Base-by-base conservation (phyloP, 2,113 vertebrate species). In the Crotalus helleri region DNA sequence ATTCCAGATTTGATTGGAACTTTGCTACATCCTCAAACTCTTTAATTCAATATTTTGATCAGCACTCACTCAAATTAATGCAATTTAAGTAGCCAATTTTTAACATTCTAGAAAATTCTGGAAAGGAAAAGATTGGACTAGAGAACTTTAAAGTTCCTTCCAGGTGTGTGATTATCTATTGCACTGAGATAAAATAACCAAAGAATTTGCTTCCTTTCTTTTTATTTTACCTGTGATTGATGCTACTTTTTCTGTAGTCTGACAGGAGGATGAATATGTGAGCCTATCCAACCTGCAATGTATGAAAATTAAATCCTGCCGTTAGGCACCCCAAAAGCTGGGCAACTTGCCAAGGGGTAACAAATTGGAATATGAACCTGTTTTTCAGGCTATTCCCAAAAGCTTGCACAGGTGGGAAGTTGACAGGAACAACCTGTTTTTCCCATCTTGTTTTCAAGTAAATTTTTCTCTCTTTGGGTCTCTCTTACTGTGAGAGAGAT, bases 231-330 rank as follows among this genome's bases (percentile, higher is more conserved):
- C 69, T 81, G 21, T 91, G 86, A 92, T 74, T 88, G 93, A 94
- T 53, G 7, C 57, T 92, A 10, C n/a, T 95, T 96, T 94, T 59
- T 90, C 10, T 91, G 39, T 19, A 81, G 92, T 94, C 95, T 94
- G 95, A 94, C 5, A 0, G 0, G 44, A 92, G 54, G 93, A 94
- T 88, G 93, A 95, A 85, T 57, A 49, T 33, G 91, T 69, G 89
- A 93, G 17, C 58, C 55, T 3, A 10, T 94, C 92, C 88, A 92
- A 26, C 58, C 11, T 89, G 53, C 95, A 58, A 92, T 89, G 49
- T 58, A 89, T 96, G 85, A 93, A 95, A 96, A 94, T 93, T 87
- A 94, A 95, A 96, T 81, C 86, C 94, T 96, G 58, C 55, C 91
- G 39, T 89, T 95, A 33, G 74, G 55, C 92, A 29, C 94, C 33